Evolutionary conservation across 2,888 invertebrate species (phyloP), one percentile per base, ranked within the genome.

Genomic region (Troides oblongomaculatus): DNA sequence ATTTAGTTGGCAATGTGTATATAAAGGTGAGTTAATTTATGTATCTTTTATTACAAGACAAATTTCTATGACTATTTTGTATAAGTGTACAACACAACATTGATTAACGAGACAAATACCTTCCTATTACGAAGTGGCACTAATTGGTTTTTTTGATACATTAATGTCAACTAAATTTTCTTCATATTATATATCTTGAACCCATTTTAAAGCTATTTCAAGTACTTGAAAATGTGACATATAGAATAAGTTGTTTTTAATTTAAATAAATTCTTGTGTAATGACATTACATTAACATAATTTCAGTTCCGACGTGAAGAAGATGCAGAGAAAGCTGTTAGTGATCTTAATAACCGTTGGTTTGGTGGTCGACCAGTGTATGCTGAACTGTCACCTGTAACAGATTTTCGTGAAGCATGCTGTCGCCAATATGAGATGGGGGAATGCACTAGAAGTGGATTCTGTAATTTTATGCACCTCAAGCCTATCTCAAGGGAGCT

Each of bases 381-480:
- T 85, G 99, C 99, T 0, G 99, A 99, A 89, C 90, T 99, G 66
- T 99, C 99, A 10, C 99, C 99, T 0, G 99, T 99, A 0, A 99
- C 99, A 68, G 99, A 99, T 91, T 99, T 99, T 86, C 95, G 99
- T 79, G 99, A 99, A 93, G 99, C 99, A 0, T 99, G 99, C 85
- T 99, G 99, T 85, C 96, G 99, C 56, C 99, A 99, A 90, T 99
- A 99, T 86, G 99, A 99, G 93, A 99, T 99, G 98, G 99, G 99
- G 1, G 99, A 99, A 90, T 99, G 99, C 87, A 99, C 99, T 0
- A 95, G 99, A 69, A 99, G 99, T 79, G 99, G 99, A 56, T 99
- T 99, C 92, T 99, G 99, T 89, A 99, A 99, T 93, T 99, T 99
- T 92, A 99, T 99, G 99, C 99, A 99, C 85, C 93, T 99, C 86